Evolutionary conservation across 2,797 vertebrate species (phyloP).

Genomic region (Enteromius viviparus): DNA sequence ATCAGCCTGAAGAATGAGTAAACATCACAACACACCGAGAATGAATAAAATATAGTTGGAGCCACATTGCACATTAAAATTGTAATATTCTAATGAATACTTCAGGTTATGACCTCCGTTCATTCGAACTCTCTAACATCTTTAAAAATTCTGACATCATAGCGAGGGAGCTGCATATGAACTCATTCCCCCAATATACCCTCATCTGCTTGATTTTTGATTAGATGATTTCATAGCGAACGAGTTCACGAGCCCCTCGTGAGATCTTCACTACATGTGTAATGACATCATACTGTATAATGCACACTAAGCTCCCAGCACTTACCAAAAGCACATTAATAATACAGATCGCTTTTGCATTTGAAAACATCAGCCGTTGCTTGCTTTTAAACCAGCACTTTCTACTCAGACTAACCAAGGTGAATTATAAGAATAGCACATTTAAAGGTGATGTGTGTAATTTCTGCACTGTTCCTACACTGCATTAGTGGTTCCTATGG

Average conservation of each 20-base stretch:
- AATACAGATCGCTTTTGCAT: conserved; percentile 13
- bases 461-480: background rate
- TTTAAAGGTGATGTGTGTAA: background rate
- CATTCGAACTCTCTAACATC: conserved; percentile 29
- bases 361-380: conserved; percentile 3
- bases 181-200: background rate
- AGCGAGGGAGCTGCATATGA: conserved; percentile 17
- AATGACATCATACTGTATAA: conserved; percentile 41
- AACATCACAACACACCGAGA: conserved; percentile 1
- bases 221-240: conserved; percentile 22
- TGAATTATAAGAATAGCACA: background rate
- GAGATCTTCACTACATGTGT: conserved; percentile 22
- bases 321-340: conserved; percentile 28
- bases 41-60: conserved; percentile 45
- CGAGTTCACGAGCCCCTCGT: conserved; percentile 33
- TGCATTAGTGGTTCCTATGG: background rate
- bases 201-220: conserved; percentile 42
- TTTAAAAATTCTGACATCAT: conserved; percentile 40
- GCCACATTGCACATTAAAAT: conserved; percentile 50
- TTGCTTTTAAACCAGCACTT: background rate
- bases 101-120: conserved; percentile 34
- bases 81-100: conserved; percentile 52
- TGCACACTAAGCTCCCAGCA: conserved; percentile 17
- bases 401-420: background rate
- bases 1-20: conserved; percentile 48